phyloP scores from a whole-genome alignment of 2,113 vertebrate genomes.

The Brachionichthys hirsutus region DNA sequence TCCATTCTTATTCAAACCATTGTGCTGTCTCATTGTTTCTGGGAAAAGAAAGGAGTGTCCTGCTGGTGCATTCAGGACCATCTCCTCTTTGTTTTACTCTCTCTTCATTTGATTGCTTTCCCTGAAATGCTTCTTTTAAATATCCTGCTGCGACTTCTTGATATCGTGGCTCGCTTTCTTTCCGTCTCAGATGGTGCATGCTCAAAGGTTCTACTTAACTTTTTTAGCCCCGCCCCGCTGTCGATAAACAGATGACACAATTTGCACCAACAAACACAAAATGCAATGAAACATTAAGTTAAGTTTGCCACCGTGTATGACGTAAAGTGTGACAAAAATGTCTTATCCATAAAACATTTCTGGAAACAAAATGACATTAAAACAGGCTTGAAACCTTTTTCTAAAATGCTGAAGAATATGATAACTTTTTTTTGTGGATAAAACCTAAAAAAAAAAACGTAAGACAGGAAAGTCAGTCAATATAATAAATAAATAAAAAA shows the following conservation, averaged over 20 bases:
- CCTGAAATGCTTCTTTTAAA: neutral
- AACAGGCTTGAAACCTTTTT: too few species aligned
- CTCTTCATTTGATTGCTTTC: slow-evolving; percentile 2
- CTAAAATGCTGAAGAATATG: too few species aligned
- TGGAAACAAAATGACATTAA: too few species aligned
- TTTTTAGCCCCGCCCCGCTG: slow-evolving; percentile 46
- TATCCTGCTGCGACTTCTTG: neutral
- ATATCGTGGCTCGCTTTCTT: slow-evolving; percentile 22
- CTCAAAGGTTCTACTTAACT: slow-evolving; percentile 59
- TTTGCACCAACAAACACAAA: slow-evolving; percentile 8
- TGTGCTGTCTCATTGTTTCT: slow-evolving; percentile 37
- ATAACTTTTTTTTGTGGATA: too few species aligned
- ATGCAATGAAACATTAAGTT: too few species aligned
- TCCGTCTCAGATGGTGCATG: slow-evolving; percentile 16
- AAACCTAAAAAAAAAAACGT: too few species aligned
- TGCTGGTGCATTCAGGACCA: slow-evolving; percentile 31
- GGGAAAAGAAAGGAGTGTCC: slow-evolving; percentile 19
- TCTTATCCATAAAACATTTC: too few species aligned
- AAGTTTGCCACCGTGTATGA: too few species aligned
- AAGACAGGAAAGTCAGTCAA: too few species aligned
- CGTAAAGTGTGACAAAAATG: too few species aligned
- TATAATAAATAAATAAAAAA: too few species aligned
- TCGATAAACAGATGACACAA: slow-evolving; percentile 8
- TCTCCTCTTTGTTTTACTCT: slow-evolving; percentile 26
- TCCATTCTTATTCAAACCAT: slow-evolving; percentile 47